Evolutionary conservation across 2,888 invertebrate species (phyloP), one percentile per base, ranked within the genome.

Genomic region (Spisula subtruncata): DNA sequence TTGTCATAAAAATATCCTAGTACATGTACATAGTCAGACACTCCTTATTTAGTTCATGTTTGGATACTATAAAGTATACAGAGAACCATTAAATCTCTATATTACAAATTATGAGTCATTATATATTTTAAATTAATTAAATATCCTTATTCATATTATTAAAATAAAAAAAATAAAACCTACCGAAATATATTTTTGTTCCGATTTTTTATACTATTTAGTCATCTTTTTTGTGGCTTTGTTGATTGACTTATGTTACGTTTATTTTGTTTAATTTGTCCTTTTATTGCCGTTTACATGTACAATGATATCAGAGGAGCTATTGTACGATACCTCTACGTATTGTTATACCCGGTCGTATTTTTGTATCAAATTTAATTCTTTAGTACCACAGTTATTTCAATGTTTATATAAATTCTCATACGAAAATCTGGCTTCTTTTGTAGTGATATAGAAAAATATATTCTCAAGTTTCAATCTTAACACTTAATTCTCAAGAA

Each of bases 401-500:
- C 85, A 79, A 75, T 85, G 85, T 85, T 85, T 54, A 79, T 41
- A 80, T 80, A 80, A 85, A 54, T 85, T 85, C 75, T 75, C 79
- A 79, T 80, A 75, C 18, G 54, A 85, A 85, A 85, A 85, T 85
- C 85, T 80, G 80, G 54, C 51, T 85, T 85, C 41, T n/a, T 56
- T 85, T 85, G 79, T 80, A 41, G 32, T 51, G 80, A 51, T 79
- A 35, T 56, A 20, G 79, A 80, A 56, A 56, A 25, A 14, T 81
- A 81, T 81, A 48, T 20, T 81, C 46, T 81, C 81, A 56, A 32
- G 51, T 85, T 80, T 56, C 79, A 32, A 20, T n/a, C 16, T 80
- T 80, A n/a, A 54, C 54, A 41, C 56, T 75, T 85, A 85, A 85
- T 80, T 85, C 85, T 51, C 25, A 85, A 85, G 85, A 79, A 85